Evolutionary conservation across 1,140 invertebrate genomes (phyloP).

Genomic region (Dendrolimus punctatus): DNA sequence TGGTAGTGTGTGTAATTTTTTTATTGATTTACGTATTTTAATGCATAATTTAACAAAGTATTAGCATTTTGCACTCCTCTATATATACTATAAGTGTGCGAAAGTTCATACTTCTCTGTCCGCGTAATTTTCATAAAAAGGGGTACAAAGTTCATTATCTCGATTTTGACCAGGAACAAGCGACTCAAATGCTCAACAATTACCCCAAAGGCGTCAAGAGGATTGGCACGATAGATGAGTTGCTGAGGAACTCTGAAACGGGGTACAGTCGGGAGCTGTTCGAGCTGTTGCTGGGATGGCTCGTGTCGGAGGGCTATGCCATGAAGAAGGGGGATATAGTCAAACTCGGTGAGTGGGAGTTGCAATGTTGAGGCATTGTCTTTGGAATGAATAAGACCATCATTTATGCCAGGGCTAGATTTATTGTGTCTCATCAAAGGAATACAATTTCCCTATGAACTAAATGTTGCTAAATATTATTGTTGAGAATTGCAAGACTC

Average conservation of each 20-base stretch:
- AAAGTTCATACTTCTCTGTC: too few species aligned
- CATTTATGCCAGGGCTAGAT: neutral
- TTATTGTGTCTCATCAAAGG: too few species aligned
- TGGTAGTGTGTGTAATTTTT: too few species aligned
- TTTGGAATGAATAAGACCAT: neutral
- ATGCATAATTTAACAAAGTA: too few species aligned
- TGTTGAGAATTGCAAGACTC: too few species aligned
- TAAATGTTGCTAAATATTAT: too few species aligned
- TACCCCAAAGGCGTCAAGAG: constrained; percentile 35
- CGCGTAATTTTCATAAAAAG: too few species aligned
- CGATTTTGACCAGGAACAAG: constrained; percentile 42
- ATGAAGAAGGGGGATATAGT: constrained; percentile 50
- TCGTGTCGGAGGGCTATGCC: constrained; percentile 41
- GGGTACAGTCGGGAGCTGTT: constrained; percentile 33
- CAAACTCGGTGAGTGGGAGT: constrained; percentile 39
- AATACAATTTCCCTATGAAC: too few species aligned
- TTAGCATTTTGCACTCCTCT: too few species aligned
- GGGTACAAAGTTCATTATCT: neutral
- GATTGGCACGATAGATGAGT: constrained; percentile 48
- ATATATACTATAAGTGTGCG: too few species aligned
- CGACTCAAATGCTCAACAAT: constrained; percentile 36
- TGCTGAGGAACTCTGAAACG: constrained; percentile 30
- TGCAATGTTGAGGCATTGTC: neutral
- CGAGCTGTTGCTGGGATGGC: constrained; percentile 45
- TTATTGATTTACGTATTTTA: too few species aligned